Base-by-base conservation (phyloP, 2,113 vertebrate species). In the Orientallactaga bullata region DNA sequence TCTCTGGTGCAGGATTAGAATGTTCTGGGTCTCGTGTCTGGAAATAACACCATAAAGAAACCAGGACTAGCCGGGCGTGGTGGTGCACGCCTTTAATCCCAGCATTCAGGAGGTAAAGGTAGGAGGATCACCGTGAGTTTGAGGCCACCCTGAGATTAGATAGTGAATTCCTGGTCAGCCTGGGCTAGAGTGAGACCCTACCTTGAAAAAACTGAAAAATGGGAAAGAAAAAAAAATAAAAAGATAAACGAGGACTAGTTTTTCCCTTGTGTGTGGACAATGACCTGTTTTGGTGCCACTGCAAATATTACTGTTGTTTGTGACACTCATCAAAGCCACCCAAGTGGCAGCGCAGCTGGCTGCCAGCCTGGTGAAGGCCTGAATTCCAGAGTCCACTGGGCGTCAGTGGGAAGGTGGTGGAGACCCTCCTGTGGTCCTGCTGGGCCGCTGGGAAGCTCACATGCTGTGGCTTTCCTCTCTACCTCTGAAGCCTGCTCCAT, bases 221-320 rank as follows among this genome's bases (percentile, higher is more conserved):
- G n/a, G n/a, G n/a, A n/a, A n/a, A n/a, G n/a, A n/a, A n/a, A n/a
- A n/a, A n/a, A n/a, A n/a, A 9, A n/a, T n/a, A n/a, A n/a, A n/a
- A n/a, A n/a, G n/a, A n/a, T n/a, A n/a, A n/a, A n/a, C n/a, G n/a
- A n/a, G n/a, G n/a, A n/a, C n/a, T 42, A 37, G 18, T 9, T 16
- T 77, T 11, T 12, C 8, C 9, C 3, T 13, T 3, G 0, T 4
- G 1, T 0, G 2, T 1, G 58, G 23, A 5, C 63, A 0, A 6
- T 0, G 66, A 21, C 30, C 68, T 0, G 0, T 20, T 11, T 0
- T 0, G 7, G 7, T 7, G 32, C 42, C 0, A 0, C 32, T 12
- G 0, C 37, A 68, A 71, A 18, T 0, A 0, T 16, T 0, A 1
- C 6, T 7, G 0, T 60, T 3, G 0, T 7, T 20, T 0, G 5